A percentile compares a stretch with the other conserved stretches of the same genome.
These are phyloP conservation scores for Sorex maritimensis DNA, from an alignment of 2,797 vertebrate species.

Conservation along the genomic window DNA sequence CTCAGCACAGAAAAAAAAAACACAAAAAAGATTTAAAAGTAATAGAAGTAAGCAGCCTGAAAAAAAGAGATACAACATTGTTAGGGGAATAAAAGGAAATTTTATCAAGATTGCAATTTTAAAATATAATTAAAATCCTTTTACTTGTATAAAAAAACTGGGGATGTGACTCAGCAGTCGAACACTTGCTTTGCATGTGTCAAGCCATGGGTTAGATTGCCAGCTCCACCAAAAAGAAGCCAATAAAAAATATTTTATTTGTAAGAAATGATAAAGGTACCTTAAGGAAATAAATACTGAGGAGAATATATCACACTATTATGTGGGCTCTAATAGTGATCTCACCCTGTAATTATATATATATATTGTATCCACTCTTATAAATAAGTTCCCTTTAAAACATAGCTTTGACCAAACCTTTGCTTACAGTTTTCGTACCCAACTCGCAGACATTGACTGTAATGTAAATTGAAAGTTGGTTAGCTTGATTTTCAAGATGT, in stretches of 20 bases:
- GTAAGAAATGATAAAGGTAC: too few relatives aligned
- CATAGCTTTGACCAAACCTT: slow-evolving; percentile 45
- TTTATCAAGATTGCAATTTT: slow-evolving; percentile 34
- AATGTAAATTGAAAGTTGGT: slow-evolving; percentile 38
- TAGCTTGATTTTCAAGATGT: not conserved
- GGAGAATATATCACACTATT: slow-evolving; percentile 46
- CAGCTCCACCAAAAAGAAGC: not conserved
- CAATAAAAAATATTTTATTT: too few relatives aligned
- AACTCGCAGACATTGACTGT: not conserved
- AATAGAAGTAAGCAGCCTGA: slow-evolving; percentile 21
- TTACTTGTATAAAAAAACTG: not conserved
- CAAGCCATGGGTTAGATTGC: too few relatives aligned
- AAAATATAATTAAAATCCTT: slow-evolving; percentile 24
- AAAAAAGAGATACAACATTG: not conserved
- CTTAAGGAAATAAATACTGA: slow-evolving; percentile 18
- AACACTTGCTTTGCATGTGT: too few relatives aligned
- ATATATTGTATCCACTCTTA: slow-evolving; percentile 12
- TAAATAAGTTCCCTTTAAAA: not conserved
- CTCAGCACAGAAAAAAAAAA: too few relatives aligned
- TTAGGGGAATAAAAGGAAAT: slow-evolving; percentile 56
- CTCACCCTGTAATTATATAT: slow-evolving; percentile 37
- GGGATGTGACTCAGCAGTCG: too few relatives aligned
- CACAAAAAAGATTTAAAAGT: slow-evolving; percentile 24
- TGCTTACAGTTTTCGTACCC: not conserved
- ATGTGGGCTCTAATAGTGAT: not conserved